Percentiles rank a stretch among this genome's conserved stretches.
Conservation (phyloP, 2,797 vertebrate species). For the Morelia viridis region DNA sequence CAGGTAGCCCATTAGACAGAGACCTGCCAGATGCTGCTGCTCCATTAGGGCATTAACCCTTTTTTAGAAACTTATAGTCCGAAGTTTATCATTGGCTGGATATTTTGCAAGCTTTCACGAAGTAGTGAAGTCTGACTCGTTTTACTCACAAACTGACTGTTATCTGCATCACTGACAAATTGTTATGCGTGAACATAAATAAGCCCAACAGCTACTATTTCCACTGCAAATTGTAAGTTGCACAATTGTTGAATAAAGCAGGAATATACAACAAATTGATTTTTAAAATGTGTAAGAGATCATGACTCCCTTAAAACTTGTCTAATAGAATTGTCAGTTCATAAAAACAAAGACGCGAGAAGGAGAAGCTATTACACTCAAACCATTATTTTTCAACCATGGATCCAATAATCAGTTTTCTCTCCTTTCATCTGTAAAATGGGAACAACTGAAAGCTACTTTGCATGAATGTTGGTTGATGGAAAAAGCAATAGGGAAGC, state of each 20-base stretch:
- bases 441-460: background rate
- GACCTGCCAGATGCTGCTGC: slow-evolving; percentile 21
- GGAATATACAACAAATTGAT: background rate
- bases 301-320: background rate
- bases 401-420: background rate
- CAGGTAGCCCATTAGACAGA: slow-evolving; percentile 14
- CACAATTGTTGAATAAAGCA: background rate
- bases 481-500: background rate
- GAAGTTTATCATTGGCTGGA: slow-evolving; percentile 18
- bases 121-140: background rate
- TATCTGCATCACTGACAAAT: slow-evolving; percentile 11
- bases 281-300: background rate
- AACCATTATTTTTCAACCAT: background rate
- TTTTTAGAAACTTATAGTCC: background rate
- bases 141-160: background rate
- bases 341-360: background rate
- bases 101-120: background rate
- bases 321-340: background rate
- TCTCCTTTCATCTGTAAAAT: background rate
- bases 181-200: background rate
- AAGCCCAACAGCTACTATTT: background rate
- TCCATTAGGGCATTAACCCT: background rate
- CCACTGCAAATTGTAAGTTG: background rate
- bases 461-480: background rate
- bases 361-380: background rate